A percentile compares a stretch with the other conserved stretches of the same genome.
These are phyloP conservation scores for Calcarius lapponicus DNA, from an alignment of 2,797 vertebrate genomes.

Conservation along the genomic window DNA sequence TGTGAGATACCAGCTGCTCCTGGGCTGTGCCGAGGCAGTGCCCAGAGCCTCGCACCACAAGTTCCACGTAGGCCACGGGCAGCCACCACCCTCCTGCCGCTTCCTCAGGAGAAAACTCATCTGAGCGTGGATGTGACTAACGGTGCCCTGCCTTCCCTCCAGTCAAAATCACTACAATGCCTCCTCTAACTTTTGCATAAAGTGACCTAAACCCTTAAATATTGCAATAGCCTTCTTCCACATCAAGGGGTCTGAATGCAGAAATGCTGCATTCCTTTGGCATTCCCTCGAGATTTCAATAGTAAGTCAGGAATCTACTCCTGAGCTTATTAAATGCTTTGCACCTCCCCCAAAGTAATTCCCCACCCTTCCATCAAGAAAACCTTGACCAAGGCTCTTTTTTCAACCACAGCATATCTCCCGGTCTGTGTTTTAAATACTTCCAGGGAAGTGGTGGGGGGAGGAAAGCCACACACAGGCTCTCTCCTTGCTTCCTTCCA, in stretches of 20 bases:
- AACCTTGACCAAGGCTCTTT: slow-evolving; percentile 37
- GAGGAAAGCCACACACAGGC: background rate
- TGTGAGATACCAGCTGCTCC: slow-evolving; percentile 57
- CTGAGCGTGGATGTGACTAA: background rate
- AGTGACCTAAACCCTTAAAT: slow-evolving; percentile 44
- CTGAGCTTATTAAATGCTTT: slow-evolving; percentile 59
- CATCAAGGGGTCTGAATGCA: slow-evolving; percentile 70
- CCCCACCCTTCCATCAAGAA: slow-evolving; percentile 18
- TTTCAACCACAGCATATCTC: background rate
- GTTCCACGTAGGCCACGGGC: background rate
- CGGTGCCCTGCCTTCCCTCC: background rate
- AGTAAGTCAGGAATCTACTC: slow-evolving; percentile 67
- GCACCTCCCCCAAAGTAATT: slow-evolving; percentile 64
- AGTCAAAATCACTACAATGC: background rate
- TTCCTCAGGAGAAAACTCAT: background rate
- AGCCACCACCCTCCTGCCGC: background rate
- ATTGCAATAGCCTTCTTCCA: slow-evolving; percentile 52
- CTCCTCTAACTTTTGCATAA: slow-evolving; percentile 22
- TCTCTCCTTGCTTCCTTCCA: slow-evolving; percentile 55
- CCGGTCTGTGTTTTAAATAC: slow-evolving; percentile 43
- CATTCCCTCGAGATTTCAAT: slow-evolving; percentile 75
- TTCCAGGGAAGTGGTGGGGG: background rate
- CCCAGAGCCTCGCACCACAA: slow-evolving; percentile 12
- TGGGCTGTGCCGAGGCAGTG: background rate
- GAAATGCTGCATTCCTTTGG: slow-evolving; percentile 77